Percentiles rank a stretch among this genome's conserved stretches.
Conservation (phyloP, 92 coral and sea anemone species). For the Pocillopora meandrina region DNA sequence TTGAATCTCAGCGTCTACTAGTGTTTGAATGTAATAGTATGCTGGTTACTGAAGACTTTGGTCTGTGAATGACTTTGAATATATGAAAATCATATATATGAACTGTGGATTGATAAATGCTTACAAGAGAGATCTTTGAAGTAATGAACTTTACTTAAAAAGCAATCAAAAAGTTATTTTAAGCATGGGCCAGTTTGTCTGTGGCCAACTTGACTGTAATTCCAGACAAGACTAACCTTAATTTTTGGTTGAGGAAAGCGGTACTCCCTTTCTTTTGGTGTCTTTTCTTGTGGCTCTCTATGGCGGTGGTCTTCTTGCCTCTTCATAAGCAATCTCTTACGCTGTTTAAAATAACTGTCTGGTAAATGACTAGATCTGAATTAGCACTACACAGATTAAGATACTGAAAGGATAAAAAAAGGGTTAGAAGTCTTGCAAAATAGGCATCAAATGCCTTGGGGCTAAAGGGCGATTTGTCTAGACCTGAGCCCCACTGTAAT, state of each 20-base stretch:
- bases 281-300: conserved; percentile 49
- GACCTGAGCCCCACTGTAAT: too few relatives aligned
- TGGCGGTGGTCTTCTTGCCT: conserved; percentile 41
- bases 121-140: too few relatives aligned
- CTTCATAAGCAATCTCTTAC: conserved; percentile 34
- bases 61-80: too few relatives aligned
- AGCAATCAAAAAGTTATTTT: neutral
- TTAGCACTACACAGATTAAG: neutral
- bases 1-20: too few relatives aligned
- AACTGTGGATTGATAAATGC: too few relatives aligned
- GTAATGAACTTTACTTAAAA: too few relatives aligned
- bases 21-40: too few relatives aligned
- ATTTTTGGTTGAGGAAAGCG: conserved; percentile 67
- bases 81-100: too few relatives aligned
- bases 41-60: too few relatives aligned
- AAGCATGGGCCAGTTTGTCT: neutral
- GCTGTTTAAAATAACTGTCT: conserved; percentile 28
- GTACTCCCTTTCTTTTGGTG: conserved; percentile 58
- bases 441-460: too few relatives aligned
- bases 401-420: neutral
- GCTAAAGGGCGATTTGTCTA: too few relatives aligned
- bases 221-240: conserved; percentile 40
- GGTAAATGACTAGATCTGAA: neutral
- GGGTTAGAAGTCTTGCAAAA: too few relatives aligned
- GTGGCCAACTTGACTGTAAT: neutral